These are phyloP conservation scores for Silurus glanis DNA, from an alignment of 2,113 vertebrate genomes.

Conservation along the genomic window DNA sequence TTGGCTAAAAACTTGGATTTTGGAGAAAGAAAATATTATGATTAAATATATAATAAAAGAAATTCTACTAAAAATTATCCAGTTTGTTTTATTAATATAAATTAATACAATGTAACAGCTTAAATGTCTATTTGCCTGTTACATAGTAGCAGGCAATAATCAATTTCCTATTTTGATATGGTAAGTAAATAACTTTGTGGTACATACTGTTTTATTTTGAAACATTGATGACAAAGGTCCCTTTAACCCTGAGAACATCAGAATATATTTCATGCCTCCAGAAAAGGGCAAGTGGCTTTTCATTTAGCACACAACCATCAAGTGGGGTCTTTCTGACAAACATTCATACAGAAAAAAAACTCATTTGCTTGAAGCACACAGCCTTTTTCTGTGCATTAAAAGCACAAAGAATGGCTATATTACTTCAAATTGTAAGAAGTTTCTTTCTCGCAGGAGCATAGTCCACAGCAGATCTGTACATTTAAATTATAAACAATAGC, in stretches of 20 bases:
- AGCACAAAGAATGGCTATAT: conserved; percentile 44
- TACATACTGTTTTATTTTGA: conserved; percentile 12
- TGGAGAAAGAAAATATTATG: not conserved
- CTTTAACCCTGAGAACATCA: conserved; percentile 52
- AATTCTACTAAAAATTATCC: conserved; percentile 52
- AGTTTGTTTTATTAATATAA: conserved; percentile 44
- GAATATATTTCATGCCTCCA: conserved; percentile 18
- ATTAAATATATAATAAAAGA: conserved; percentile 18
- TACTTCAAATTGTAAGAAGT: conserved; percentile 67
- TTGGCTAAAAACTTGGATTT: conserved; percentile 48
- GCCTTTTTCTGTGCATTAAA: conserved; percentile 50
- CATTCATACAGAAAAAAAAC: conserved; percentile 20
- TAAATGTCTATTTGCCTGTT: conserved; percentile 6
- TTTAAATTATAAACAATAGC: conserved; percentile 64
- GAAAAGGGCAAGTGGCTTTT: conserved; percentile 34
- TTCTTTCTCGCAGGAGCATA: conserved; percentile 67
- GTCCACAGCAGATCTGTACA: conserved; percentile 84
- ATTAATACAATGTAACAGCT: conserved; percentile 27
- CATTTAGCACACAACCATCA: conserved; percentile 9
- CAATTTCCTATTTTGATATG: conserved; percentile 1
- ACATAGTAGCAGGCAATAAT: conserved; percentile 24
- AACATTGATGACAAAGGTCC: conserved; percentile 27
- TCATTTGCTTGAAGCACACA: conserved; percentile 60
- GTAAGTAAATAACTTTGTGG: not conserved
- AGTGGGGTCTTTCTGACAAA: conserved; percentile 2